Conservation (phyloP, 1,140 invertebrate species). For the Ceratina japonica region DNA sequence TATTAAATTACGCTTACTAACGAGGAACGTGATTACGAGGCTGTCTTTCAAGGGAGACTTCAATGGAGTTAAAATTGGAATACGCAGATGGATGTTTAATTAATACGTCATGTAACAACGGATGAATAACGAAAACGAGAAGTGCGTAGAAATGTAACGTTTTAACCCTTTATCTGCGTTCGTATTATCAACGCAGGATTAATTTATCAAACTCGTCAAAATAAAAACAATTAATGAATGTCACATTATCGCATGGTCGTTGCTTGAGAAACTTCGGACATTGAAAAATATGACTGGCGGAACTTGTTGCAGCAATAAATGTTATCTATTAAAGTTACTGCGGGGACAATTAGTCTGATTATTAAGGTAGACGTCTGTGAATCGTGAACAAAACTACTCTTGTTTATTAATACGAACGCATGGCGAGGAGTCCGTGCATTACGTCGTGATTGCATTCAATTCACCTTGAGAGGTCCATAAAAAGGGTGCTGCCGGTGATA, state of each 20-base stretch:
- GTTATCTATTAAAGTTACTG: not conserved
- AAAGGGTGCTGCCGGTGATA: constrained; percentile 12
- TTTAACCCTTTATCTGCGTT: not conserved
- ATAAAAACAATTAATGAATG: not conserved
- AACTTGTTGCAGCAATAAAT: not conserved
- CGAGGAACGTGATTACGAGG: too few species aligned
- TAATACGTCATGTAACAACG: too few species aligned
- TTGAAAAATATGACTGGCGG: not conserved
- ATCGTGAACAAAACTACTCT: not conserved
- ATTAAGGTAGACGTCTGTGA: too few species aligned
- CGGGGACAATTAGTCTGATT: not conserved
- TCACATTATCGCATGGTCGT: not conserved
- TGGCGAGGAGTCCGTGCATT: not conserved
- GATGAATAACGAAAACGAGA: too few species aligned
- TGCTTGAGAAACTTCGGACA: not conserved
- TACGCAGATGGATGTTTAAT: too few species aligned
- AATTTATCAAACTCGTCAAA: not conserved
- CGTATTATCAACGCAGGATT: not conserved
- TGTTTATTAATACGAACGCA: not conserved
- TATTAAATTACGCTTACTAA: too few species aligned
- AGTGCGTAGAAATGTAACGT: too few species aligned
- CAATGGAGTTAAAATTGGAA: too few species aligned
- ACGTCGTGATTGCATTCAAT: not conserved
- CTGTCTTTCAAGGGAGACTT: too few species aligned
- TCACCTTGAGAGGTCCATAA: constrained; percentile 13